These are phyloP conservation scores for Protomyctophum bolini DNA, from an alignment of 2,113 vertebrate genomes.

Conservation along the genomic window DNA sequence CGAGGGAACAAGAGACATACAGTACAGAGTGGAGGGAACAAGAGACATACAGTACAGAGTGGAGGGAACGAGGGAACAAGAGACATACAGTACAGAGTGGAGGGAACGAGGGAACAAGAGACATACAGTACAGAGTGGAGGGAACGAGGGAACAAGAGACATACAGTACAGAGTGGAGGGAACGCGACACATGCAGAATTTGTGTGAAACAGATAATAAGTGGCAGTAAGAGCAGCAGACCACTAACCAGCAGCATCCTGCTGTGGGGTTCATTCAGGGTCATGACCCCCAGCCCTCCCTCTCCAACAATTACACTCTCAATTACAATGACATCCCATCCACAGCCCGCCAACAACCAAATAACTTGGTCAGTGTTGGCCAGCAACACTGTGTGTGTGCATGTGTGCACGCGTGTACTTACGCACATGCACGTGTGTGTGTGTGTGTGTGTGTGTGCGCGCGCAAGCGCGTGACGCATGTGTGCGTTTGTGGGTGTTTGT, in stretches of 20 bases:
- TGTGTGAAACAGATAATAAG: constrained; percentile 47
- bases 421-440: no score
- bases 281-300: constrained; percentile 59
- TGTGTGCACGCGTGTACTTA: no score
- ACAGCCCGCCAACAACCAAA: constrained; percentile 54
- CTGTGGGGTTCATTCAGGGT: constrained; percentile 54
- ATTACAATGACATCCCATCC: constrained; percentile 65
- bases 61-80: no score
- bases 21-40: no score
- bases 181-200: not conserved
- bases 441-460: no score
- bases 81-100: not conserved
- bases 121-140: no score
- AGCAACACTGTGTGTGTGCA: constrained; percentile 5
- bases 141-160: not conserved
- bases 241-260: constrained; percentile 67
- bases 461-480: no score
- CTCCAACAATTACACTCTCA: constrained; percentile 34
- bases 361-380: constrained; percentile 51
- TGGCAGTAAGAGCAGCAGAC: constrained; percentile 45
- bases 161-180: not conserved
- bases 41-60: no score
- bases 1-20: no score
- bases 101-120: constrained; percentile 1
- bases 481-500: no score